Evolutionary conservation across 1,140 invertebrate genomes (phyloP), one percentile per base, ranked within the genome.

Genomic region (Caenorhabditis inopinata): DNA sequence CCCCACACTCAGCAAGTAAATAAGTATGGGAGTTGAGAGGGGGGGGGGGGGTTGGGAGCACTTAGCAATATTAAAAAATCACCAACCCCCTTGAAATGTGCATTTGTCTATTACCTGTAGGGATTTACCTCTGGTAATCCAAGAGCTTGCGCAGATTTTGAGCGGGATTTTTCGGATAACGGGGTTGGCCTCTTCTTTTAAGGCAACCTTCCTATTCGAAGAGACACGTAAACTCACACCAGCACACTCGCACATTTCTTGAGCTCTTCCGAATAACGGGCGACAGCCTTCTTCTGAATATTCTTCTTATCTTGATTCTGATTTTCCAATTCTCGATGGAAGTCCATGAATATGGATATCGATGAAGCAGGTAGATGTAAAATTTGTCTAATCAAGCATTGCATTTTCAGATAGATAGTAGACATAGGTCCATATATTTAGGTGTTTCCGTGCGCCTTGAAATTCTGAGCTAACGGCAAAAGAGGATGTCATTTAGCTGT

Each of bases 331-430:
- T 58, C 27, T 58, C 51, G 27, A 58, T 58, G 51, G 27, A 58
- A 29, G 25, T 14, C 51, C 21, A 25, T 51, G 27, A 32, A 68
- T 38, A 68, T 68, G 58, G 58, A 68, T 38, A 29, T 68, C 16
- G 58, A 38, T 68, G 58, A 68, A 68, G 38, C 32, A 68, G 58
- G 58, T 68, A 38, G 32, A 68, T 68, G 58, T 68, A 68, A n/a
- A 68, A 11, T 4, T 32, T 12, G 53, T 21, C 48, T 21, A 51
- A 51, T 51, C 21, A 51, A 9, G 5, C 4, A 21, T n/a, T 4
- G 11, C 25, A 5, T 4, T n/a, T 53, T 53, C 49, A 53, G 49
- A 53, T 51, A 25, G n/a, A n/a, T n/a, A n/a, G n/a, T n/a, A n/a
- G n/a, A n/a, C n/a, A n/a, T n/a, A n/a, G n/a, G n/a, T n/a, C n/a